Evolutionary conservation across 2,113 vertebrate genomes (phyloP).

Genomic region (Typhlomys cinereus): DNA sequence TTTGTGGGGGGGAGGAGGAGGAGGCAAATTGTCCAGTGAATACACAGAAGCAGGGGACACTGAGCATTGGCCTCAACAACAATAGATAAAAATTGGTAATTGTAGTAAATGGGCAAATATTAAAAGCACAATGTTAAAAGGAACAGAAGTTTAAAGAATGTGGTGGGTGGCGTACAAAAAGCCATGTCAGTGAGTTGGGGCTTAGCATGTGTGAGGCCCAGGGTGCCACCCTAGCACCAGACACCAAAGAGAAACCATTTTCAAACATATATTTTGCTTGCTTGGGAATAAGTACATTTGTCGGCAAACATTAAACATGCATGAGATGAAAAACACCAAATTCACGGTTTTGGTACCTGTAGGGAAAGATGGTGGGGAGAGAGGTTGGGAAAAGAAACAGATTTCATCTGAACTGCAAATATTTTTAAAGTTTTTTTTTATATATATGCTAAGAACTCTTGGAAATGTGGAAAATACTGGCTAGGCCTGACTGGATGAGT

Average conservation of each 20-base stretch:
- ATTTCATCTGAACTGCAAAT: background rate
- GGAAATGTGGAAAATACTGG: conserved; percentile 37
- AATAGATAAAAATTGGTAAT: background rate
- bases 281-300: background rate
- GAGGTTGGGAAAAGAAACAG: background rate
- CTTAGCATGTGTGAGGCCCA: background rate
- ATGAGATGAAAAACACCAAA: background rate
- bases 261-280: background rate
- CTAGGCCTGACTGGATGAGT: background rate
- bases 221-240: background rate
- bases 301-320: background rate
- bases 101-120: background rate
- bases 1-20: no score
- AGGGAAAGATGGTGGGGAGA: background rate
- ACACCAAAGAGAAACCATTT: background rate
- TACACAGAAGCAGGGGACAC: background rate
- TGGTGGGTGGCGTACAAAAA: background rate
- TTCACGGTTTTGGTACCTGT: background rate
- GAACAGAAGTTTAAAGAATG: background rate
- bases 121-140: background rate
- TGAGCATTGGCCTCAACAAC: background rate
- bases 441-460: background rate
- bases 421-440: background rate
- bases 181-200: background rate
- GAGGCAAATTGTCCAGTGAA: background rate